Percentiles rank a stretch among this genome's conserved stretches.
Conservation (phyloP, 2,113 vertebrate species). For the Pelobates fuscus region DNA sequence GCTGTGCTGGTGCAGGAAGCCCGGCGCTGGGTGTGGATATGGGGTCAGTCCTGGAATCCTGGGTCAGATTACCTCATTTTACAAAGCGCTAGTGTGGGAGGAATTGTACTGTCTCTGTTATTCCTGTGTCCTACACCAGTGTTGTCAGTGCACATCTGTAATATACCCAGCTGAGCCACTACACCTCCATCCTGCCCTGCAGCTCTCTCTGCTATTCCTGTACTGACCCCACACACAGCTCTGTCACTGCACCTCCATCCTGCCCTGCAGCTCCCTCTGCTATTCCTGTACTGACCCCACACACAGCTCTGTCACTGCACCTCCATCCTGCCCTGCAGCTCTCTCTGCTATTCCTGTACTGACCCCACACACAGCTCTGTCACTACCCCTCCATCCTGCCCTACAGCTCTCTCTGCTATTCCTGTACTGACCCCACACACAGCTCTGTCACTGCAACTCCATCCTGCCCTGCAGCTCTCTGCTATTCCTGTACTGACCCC, state of each 20-base stretch:
- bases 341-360: no score
- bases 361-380: neutral
- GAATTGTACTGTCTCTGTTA: no score
- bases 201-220: no score
- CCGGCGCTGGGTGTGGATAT: no score
- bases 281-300: no score
- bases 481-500: no score
- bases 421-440: no score
- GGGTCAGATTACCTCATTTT: neutral
- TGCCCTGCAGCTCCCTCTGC: neutral
- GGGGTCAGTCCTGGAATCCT: conserved; percentile 7
- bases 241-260: no score
- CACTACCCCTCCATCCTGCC: neutral
- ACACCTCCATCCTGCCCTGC: neutral
- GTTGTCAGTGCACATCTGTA: neutral
- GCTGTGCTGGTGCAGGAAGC: neutral
- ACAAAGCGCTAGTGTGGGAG: neutral
- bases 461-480: neutral
- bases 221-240: no score
- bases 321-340: no score
- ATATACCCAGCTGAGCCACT: neutral
- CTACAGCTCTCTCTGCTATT: neutral
- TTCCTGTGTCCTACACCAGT: neutral
- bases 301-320: no score
- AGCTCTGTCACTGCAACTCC: no score